phyloP scores from a whole-genome alignment of 2,113 vertebrate genomes.

The Neoarius graeffei region DNA sequence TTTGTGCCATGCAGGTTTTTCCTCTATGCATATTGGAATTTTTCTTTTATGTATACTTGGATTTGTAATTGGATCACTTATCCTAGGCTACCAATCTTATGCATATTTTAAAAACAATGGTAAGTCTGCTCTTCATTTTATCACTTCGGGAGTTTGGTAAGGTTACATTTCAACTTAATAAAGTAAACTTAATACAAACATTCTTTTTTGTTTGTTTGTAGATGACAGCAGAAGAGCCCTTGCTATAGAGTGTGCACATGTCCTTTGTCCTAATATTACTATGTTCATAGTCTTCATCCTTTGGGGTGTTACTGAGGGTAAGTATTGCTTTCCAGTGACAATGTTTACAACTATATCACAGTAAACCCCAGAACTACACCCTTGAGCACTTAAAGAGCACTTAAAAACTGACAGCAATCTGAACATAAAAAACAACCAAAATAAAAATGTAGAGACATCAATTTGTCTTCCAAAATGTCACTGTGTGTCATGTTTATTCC shows the following conservation, averaged over 20 bases:
- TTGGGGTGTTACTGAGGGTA: conserved; percentile 11
- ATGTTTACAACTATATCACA: background rate
- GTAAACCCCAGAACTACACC: background rate
- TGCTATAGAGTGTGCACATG: background rate
- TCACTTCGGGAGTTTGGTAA: background rate
- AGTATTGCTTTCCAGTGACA: background rate
- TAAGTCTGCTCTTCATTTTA: background rate
- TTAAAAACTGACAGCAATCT: too few relatives aligned
- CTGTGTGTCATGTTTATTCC: too few relatives aligned
- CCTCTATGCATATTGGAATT: background rate
- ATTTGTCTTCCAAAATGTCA: too few relatives aligned
- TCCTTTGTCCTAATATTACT: background rate
- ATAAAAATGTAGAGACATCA: too few relatives aligned
- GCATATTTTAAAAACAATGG: background rate
- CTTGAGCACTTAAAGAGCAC: background rate
- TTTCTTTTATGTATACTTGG: background rate
- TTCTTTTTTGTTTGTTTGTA: background rate
- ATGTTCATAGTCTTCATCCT: background rate
- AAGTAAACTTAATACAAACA: background rate
- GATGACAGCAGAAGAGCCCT: background rate
- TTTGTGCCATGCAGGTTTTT: background rate
- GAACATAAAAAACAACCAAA: too few relatives aligned
- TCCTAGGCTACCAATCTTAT: background rate
- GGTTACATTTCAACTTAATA: background rate
- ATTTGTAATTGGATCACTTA: background rate